Evolutionary conservation across 1,140 invertebrate species (phyloP), one percentile per base, ranked within the genome.

Genomic region (Batillaria attramentaria): DNA sequence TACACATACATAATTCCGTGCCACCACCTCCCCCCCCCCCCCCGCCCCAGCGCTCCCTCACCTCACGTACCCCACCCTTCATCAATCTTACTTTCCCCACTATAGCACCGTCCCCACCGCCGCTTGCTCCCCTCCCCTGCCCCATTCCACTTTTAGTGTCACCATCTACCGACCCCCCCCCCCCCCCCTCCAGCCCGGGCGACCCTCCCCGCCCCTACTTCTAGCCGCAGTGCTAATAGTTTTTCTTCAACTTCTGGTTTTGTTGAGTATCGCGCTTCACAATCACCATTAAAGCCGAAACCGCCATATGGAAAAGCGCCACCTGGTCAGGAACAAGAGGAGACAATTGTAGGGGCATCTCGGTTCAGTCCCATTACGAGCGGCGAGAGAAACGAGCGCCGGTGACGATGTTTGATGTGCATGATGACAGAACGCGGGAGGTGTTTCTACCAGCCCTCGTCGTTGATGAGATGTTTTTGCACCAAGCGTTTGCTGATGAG

Each of bases 271-370:
- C 24, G 24, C 24, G 20, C 57, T 5, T 28, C 57, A 60, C 24
- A 20, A 60, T 60, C 20, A 13, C 24, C 57, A 28, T 60, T n/a
- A 60, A 60, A n/a, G 8, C 24, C 8, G 57, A 60, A 4, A 6
- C 20, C 4, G 57, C 57, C 57, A 60, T 20, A 60, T 60, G 57
- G 57, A 5, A 60, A 60, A 60, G 24, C 57, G 24, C 24, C 31
- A 28, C 24, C 20, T 60, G n/a, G 57, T 60, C 57, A 60, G 57
- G 6, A 60, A 60, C 57, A 60, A 60, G 57, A 28, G 57, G 57
- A 6, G 57, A 60, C 57, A 60, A 60, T 60, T 6, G 6, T 60
- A n/a, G 57, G 57, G 57, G 57, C 57, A 60, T 60, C 57, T 60
- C 24, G 57, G 57, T 60, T 60, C 57, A 60, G 20, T 60, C 57